Evolutionary conservation across 1,140 invertebrate genomes (phyloP).

Genomic region (Hyposmocoma kahamanoa): DNA sequence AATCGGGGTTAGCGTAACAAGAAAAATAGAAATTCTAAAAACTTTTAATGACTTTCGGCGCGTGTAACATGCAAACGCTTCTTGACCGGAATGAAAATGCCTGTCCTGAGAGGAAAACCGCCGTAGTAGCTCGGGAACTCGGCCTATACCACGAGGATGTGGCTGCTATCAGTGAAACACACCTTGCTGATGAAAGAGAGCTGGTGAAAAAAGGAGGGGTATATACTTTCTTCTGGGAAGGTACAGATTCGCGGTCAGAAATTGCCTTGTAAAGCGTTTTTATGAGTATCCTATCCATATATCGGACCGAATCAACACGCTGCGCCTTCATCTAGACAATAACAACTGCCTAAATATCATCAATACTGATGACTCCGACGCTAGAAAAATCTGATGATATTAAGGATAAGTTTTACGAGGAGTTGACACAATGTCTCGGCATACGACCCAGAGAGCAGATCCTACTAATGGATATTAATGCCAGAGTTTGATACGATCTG

Average conservation of each 20-base stretch:
- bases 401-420: constrained; percentile 21
- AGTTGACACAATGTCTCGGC: constrained; percentile 6
- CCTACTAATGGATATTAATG: not conserved
- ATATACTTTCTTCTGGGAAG: constrained; percentile 23
- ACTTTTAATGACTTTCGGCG: constrained; percentile 14
- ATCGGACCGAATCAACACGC: constrained; percentile 11
- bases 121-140: constrained; percentile 21
- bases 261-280: not conserved
- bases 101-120: constrained; percentile 21
- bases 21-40: not conserved
- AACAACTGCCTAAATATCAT: constrained; percentile 22
- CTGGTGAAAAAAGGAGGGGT: constrained; percentile 16
- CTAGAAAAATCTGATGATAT: constrained; percentile 14
- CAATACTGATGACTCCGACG: constrained; percentile 22
- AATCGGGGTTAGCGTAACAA: constrained; percentile 12
- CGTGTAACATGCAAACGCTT: constrained; percentile 24
- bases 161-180: constrained; percentile 24
- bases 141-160: constrained; percentile 18
- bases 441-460: constrained; percentile 1
- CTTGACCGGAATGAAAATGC: constrained; percentile 13
- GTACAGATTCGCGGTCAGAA: constrained; percentile 7
- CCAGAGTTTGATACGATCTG: constrained; percentile 2
- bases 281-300: constrained; percentile 9
- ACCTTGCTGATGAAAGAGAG: constrained; percentile 19
- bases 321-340: constrained; percentile 16